Base-by-base conservation (phyloP, 2,113 vertebrate genomes). In the Callospermophilus lateralis region DNA sequence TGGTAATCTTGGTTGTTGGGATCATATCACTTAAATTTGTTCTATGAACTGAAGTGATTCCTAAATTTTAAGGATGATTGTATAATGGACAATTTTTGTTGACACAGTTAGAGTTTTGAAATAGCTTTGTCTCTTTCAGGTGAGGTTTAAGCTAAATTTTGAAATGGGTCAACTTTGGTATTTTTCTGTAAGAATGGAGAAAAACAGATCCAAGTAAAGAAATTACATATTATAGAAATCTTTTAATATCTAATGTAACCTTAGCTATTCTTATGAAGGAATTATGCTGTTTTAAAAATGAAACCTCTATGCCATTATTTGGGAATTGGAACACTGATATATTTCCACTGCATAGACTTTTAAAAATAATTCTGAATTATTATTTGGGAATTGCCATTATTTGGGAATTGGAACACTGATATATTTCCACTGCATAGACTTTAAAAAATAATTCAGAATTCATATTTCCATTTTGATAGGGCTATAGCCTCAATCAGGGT, bases 131-230 rank as follows among this genome's bases (percentile, higher is more conserved):
- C 16, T 91, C 42, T 48, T 17, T 72, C 28, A 87, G 51, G 37
- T 73, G 15, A 78, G 26, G 37, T 55, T 11, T 90, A 78, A 76
- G 55, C 34, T 84, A 78, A 61, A 37, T 84, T 91, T 88, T 90
- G 45, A 93, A 67, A 6, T 55, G 8, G 37, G 63, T 22, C 42
- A 88, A 61, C 5, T 91, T 84, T 39, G 16, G 26, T 34, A 88
- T 87, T 87, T 91, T 91, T 84, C 68, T 95, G 20, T 88, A 34
- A 73, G 65, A 92, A 77, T 26, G 48, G 28, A 94, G 65, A 61
- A 48, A 84, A 39, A 6, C 2, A 84, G 83, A 78, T 19, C 32
- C 53, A 58, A 55, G 58, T 51, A 93, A 73, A 30, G 55, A 78
- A 95, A 91, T 12, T 73, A 0, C 3, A 70, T 13, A 15, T 83